A percentile compares a stretch with the other conserved stretches of the same genome.
Conservation (phyloP, 2,888 invertebrate species). For the Dorcus hopei region DNA sequence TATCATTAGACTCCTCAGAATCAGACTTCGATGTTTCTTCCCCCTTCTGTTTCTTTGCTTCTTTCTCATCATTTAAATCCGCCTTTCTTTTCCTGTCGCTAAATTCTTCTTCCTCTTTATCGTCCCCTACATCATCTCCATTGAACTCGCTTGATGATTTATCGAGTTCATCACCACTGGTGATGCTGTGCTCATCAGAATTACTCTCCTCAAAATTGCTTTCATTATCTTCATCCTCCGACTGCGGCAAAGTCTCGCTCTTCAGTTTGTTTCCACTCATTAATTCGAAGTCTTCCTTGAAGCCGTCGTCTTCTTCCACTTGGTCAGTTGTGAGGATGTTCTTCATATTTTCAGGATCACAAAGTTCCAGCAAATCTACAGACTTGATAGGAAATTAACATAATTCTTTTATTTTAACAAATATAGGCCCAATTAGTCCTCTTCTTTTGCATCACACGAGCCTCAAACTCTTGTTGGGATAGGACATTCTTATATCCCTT, state of each 20-base stretch:
- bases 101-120: conserved; percentile 22
- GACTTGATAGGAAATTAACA: conserved; percentile 17
- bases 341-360: conserved; percentile 64
- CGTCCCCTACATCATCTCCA: conserved; percentile 2
- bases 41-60: conserved; percentile 5
- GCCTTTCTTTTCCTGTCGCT: conserved; percentile 17
- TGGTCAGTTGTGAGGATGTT: conserved; percentile 59
- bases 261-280: conserved; percentile 51
- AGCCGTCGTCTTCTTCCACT: conserved; percentile 58
- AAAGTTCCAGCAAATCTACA: conserved; percentile 70
- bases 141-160: conserved; percentile 22
- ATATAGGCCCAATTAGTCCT: neutral
- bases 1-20: conserved; percentile 15
- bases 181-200: conserved; percentile 17
- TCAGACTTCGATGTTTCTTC: conserved; percentile 5
- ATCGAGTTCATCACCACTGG: conserved; percentile 20
- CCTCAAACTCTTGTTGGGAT: too few relatives aligned
- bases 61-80: conserved; percentile 10
- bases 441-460: too few relatives aligned
- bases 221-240: conserved; percentile 21
- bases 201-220: conserved; percentile 17
- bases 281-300: conserved; percentile 61
- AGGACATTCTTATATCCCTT: too few relatives aligned
- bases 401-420: conserved; percentile 24
- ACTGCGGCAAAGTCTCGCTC: conserved; percentile 10